A percentile compares a stretch with the other conserved stretches of the same genome.
phyloP scores from a whole-genome alignment of 2,113 vertebrate species.

The Psittacula cyanocephala region DNA sequence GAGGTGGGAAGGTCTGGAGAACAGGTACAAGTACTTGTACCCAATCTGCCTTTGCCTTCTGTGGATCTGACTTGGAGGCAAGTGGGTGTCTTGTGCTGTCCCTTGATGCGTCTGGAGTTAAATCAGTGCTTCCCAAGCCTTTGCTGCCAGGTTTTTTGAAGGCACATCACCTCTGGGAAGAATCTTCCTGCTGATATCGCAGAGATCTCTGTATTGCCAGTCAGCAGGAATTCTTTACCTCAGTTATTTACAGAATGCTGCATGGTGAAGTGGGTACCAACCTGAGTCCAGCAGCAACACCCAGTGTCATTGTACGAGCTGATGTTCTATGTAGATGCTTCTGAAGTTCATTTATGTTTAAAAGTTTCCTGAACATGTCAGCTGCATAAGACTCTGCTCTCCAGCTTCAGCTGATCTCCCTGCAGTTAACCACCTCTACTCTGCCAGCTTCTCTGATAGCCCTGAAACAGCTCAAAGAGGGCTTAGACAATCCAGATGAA shows the following conservation, averaged over 20 bases:
- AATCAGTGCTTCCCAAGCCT: neutral
- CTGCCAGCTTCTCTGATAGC: neutral
- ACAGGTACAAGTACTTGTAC: neutral
- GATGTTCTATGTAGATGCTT: neutral
- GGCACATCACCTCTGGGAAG: neutral
- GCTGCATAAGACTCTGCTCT: neutral
- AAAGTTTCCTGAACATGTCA: neutral
- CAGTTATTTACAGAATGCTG: neutral
- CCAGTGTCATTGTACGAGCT: neutral
- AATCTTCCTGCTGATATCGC: neutral
- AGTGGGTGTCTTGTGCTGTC: neutral
- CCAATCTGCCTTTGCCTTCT: neutral
- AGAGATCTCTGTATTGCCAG: neutral
- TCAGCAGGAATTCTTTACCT: neutral
- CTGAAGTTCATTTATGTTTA: neutral
- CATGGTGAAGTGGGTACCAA: neutral
- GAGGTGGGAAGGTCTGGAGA: neutral
- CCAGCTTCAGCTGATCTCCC: neutral
- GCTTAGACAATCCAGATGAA: neutral
- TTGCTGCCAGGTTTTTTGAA: neutral
- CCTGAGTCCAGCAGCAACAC: neutral
- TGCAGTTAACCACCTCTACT: neutral
- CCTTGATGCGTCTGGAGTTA: neutral
- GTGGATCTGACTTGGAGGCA: neutral
- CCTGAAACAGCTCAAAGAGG: neutral